A percentile compares a stretch with the other conserved stretches of the same genome.
Conservation (phyloP, 2,888 invertebrate species). For the Oasisia sp. region DNA sequence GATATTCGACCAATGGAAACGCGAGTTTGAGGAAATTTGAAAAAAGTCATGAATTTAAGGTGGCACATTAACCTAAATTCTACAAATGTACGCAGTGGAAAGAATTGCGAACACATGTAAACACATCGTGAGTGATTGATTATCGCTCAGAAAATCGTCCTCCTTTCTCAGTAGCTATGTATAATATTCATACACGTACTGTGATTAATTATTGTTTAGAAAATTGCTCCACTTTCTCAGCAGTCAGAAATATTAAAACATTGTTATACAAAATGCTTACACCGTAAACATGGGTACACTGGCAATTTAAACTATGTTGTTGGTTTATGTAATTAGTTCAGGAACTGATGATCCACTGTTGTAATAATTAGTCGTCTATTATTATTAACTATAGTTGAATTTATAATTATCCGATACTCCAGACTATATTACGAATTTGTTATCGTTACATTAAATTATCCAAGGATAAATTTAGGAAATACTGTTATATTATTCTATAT, state of each 20-base stretch:
- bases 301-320: not conserved
- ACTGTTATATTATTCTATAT: not conserved
- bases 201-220: not conserved
- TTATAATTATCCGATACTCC: not conserved
- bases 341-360: not conserved
- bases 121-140: not conserved
- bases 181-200: not conserved
- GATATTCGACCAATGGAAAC: not conserved
- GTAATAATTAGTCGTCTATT: not conserved
- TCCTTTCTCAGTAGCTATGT: not conserved
- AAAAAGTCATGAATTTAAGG: not conserved
- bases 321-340: not conserved
- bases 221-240: not conserved
- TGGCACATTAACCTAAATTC: not conserved
- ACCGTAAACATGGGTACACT: not conserved
- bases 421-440: too few species aligned
- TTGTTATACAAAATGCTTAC: not conserved
- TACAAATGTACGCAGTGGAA: not conserved
- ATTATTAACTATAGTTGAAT: not conserved
- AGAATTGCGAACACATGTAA: constrained; percentile 10
- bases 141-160: not conserved
- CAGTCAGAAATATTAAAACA: not conserved
- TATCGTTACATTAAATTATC: not conserved
- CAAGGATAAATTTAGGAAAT: not conserved
- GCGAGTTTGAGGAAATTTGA: not conserved